Evolutionary conservation across 2,888 invertebrate genomes (phyloP).

Genomic region (Candidula unifasciata): DNA sequence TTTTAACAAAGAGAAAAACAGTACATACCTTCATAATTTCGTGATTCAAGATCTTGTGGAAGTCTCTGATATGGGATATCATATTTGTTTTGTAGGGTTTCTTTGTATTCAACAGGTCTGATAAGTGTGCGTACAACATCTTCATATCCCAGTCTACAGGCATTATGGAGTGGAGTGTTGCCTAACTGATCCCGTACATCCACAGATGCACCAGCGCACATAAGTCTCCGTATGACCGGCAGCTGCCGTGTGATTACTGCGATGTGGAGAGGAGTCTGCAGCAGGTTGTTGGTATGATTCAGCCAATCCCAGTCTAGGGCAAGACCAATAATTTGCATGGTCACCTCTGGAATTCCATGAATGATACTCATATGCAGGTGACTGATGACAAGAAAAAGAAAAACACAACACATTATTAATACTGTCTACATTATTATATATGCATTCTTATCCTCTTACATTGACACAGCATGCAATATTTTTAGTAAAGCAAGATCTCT

Average conservation of each 20-base stretch:
- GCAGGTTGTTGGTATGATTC: constrained; percentile 88
- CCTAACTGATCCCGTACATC: constrained; percentile 85
- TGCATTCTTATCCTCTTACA: no score
- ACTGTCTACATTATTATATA: neutral
- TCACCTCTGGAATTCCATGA: constrained; percentile 74
- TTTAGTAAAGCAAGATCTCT: no score
- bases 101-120: constrained; percentile 72
- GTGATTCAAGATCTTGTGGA: constrained; percentile 85
- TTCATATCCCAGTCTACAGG: constrained; percentile 85
- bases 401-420: neutral
- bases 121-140: constrained; percentile 87
- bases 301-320: constrained; percentile 76
- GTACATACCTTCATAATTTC: constrained; percentile 82
- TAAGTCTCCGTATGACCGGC: constrained; percentile 86
- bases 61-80: constrained; percentile 79
- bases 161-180: constrained; percentile 91
- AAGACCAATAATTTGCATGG: constrained; percentile 52
- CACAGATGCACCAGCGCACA: constrained; percentile 87
- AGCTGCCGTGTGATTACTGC: constrained; percentile 88
- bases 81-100: constrained; percentile 71
- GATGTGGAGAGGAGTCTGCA: constrained; percentile 89
- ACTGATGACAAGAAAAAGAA: constrained; percentile 37
- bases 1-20: neutral
- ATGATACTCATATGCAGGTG: constrained; percentile 55
- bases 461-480: no score